Percentiles rank a stretch among this genome's conserved stretches.
Conservation (phyloP, 2,113 vertebrate genomes). For the Tenrec ecaudatus region DNA sequence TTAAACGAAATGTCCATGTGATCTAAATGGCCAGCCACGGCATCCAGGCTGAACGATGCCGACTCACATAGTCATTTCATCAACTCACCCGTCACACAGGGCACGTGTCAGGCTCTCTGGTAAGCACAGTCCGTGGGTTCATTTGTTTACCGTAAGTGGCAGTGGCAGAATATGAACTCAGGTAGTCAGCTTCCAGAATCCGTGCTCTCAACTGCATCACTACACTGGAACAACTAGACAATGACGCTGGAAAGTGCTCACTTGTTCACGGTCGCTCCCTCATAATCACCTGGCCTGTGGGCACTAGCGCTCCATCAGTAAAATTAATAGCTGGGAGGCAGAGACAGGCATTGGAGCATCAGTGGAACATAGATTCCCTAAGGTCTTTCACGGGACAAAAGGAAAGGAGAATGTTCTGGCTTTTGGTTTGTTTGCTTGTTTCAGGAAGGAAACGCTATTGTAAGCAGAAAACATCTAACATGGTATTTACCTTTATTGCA, state of each 20-base stretch:
- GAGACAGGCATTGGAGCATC: neutral
- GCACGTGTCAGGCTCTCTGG: neutral
- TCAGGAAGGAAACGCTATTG: neutral
- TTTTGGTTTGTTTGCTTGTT: too few relatives aligned
- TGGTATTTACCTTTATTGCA: neutral
- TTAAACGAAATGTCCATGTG: neutral
- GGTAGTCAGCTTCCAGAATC: neutral
- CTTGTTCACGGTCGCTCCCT: constrained; percentile 31
- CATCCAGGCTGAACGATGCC: neutral
- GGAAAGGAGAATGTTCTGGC: neutral
- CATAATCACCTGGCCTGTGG: neutral
- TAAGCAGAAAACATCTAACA: neutral
- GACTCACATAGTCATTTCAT: neutral
- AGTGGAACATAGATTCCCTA: neutral
- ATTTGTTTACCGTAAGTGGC: neutral
- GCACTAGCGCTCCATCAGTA: neutral
- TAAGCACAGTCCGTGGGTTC: neutral
- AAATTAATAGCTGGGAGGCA: constrained; percentile 8
- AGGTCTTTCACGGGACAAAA: constrained; percentile 24
- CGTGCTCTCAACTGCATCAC: neutral
- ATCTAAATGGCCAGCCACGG: neutral
- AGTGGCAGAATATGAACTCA: neutral
- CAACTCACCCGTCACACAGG: neutral
- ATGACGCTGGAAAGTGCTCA: neutral
- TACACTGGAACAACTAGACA: neutral